Percentiles rank a stretch among this genome's conserved stretches.
phyloP scores from a whole-genome alignment of 2,797 vertebrate species.

The Glossophaga mutica region DNA sequence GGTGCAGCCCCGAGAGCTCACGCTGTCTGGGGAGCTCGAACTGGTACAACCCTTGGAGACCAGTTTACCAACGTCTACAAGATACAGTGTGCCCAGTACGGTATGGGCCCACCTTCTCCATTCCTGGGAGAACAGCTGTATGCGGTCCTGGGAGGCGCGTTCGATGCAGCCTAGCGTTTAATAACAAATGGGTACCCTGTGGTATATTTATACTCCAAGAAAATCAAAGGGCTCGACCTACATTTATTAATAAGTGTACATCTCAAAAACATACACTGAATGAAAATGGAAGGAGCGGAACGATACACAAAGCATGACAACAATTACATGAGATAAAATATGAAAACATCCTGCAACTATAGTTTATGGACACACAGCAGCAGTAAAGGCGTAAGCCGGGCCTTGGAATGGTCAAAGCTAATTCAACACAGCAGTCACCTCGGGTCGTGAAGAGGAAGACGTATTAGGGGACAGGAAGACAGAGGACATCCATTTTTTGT shows the following conservation, averaged over 20 bases:
- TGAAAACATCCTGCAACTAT: neutral
- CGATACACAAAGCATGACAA: neutral
- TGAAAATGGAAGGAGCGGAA: neutral
- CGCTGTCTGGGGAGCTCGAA: neutral
- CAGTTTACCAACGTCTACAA: neutral
- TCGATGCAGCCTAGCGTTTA: neutral
- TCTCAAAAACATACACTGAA: neutral
- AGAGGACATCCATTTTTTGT: neutral
- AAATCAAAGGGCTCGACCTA: neutral
- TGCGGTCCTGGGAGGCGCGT: neutral
- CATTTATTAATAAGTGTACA: neutral
- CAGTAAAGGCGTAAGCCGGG: neutral
- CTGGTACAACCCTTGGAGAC: neutral
- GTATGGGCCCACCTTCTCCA: neutral
- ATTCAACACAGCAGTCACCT: neutral
- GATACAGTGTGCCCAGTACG: accelerated
- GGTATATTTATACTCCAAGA: neutral
- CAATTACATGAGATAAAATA: neutral
- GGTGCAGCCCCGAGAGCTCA: neutral
- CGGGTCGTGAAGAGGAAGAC: neutral
- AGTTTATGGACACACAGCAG: neutral
- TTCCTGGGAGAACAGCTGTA: neutral
- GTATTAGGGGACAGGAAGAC: neutral
- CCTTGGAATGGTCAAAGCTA: neutral
- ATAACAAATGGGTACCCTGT: neutral